Base-by-base conservation (phyloP, 2,113 vertebrate genomes). In the Seriola rivoliana region DNA sequence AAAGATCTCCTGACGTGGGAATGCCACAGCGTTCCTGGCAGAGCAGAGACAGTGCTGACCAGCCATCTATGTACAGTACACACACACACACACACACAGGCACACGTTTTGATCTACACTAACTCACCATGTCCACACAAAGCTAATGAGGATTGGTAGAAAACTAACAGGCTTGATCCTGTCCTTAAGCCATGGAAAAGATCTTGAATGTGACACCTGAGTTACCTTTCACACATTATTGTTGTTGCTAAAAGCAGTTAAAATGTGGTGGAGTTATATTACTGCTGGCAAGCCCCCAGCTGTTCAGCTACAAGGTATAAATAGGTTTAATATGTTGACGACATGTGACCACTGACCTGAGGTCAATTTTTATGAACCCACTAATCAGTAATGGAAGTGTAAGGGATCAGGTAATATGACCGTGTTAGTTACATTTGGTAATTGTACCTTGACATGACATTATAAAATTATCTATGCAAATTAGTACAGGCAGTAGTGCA, bases 1-100 rank as follows among this genome's bases (percentile, higher is more conserved):
- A 89, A 93, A 81, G 75, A 92, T 85, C 89, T 79, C 70, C 85
- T 88, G 88, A 69, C 66, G 58, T 83, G 70, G 63, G 75, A 94
- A 93, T 89, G 81, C 75, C 44, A 50, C 5, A 8, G 29, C 5
- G 42, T 86, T 81, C 68, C 78, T 88, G 87, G 85, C 74, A 84
- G 60, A 48, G 75, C 11, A 19, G 23, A 71, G 36, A 80, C 62
- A 29, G 57, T 72, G 50, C 65, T 78, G 68, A 58, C 21, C 21
- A 66, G 7, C 52, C 54, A 52, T 50, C 11, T 16, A 78, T 1
- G 10, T 63, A 60, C 34, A 78, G 59, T 85, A 81, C 59, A 58
- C 52, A 75, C 34, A 29, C 40, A 55, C n/a, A 73, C 13, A 44
- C 46, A 62, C 74, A 71, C 54, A 80, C 76, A 67, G 16, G 4